These are phyloP conservation scores for Falco novaeseelandiae DNA, from an alignment of 2,797 vertebrate genomes.

Conservation along the genomic window DNA sequence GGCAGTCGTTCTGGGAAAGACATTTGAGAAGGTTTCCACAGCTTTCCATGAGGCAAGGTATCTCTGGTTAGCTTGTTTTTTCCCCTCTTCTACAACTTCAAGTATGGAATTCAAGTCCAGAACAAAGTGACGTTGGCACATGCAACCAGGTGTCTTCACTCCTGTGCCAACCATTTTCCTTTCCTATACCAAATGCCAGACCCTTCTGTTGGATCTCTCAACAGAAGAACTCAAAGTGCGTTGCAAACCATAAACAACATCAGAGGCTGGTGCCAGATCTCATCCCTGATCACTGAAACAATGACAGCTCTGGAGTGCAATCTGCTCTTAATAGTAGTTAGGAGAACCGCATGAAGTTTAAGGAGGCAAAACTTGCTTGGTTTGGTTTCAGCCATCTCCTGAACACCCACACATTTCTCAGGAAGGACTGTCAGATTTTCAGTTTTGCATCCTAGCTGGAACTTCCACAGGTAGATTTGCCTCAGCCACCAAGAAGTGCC, in stretches of 20 bases:
- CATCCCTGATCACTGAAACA: neutral
- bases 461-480: neutral
- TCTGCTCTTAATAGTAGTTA: accelerated
- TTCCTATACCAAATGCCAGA: neutral
- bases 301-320: neutral
- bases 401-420: accelerated
- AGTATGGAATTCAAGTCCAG: neutral
- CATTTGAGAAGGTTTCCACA: neutral
- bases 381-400: neutral
- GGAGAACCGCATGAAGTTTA: neutral
- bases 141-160: neutral
- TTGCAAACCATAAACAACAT: neutral
- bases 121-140: neutral
- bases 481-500: neutral
- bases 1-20: neutral
- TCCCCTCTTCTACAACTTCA: neutral
- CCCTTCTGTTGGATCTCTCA: neutral
- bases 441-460: neutral
- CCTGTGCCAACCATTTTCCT: neutral
- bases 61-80: neutral
- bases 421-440: neutral
- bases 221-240: neutral
- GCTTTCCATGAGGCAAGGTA: neutral
- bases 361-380: neutral
- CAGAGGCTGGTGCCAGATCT: neutral